These are phyloP conservation scores for Dysmachus trigonus DNA, from an alignment of 2,888 invertebrate species.

Conservation along the genomic window DNA sequence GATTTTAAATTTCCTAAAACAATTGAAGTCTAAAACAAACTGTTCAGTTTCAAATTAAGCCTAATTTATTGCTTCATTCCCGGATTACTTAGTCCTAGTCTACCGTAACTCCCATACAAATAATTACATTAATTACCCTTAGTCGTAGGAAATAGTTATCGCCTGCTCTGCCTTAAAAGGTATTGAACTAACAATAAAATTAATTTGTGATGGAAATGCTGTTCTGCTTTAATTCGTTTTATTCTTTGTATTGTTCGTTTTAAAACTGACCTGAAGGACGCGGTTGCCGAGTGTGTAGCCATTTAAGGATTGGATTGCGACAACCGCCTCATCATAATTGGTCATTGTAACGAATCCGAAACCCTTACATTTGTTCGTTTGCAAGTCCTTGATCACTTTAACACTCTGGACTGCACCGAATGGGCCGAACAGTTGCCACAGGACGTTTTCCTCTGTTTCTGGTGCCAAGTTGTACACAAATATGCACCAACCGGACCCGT, in stretches of 20 bases:
- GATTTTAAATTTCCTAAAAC: neutral
- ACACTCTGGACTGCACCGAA: constrained; percentile 94
- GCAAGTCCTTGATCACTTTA: constrained; percentile 90
- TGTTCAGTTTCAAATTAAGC: constrained; percentile 39
- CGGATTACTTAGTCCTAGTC: constrained; percentile 36
- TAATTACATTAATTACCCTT: constrained; percentile 31
- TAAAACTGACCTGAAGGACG: constrained; percentile 92
- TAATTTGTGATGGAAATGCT: neutral
- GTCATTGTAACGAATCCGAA: constrained; percentile 96
- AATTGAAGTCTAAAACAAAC: constrained; percentile 37
- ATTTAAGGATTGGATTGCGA: constrained; percentile 90
- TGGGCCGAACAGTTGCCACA: constrained; percentile 94
- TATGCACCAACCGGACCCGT: constrained; percentile 78
- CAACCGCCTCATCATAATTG: constrained; percentile 91
- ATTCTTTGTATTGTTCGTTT: constrained; percentile 82
- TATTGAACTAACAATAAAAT: constrained; percentile 38
- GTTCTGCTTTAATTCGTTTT: constrained; percentile 55
- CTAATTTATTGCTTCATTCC: constrained; percentile 46
- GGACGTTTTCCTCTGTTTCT: constrained; percentile 90
- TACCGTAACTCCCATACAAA: constrained; percentile 16
- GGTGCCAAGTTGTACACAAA: constrained; percentile 94
- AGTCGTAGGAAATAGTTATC: constrained; percentile 32
- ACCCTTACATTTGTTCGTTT: constrained; percentile 94
- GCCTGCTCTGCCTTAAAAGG: constrained; percentile 18
- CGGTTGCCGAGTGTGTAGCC: constrained; percentile 91